phyloP scores from a whole-genome alignment of 2,888 invertebrate genomes.

The Camptogramma bilineatum region DNA sequence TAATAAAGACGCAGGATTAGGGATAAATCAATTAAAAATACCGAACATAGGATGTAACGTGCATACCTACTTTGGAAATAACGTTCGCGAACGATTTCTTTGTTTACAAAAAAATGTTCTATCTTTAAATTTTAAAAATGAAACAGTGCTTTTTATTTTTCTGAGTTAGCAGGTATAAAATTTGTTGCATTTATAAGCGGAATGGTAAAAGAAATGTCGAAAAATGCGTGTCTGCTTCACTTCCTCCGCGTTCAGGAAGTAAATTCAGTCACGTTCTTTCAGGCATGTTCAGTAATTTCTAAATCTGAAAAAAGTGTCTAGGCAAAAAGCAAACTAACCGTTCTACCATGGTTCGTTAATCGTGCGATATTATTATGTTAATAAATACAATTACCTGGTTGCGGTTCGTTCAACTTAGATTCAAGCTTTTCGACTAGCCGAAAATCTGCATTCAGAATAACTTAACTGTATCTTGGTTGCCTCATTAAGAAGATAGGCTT shows the following conservation, averaged over 20 bases:
- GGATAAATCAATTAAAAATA: conserved; percentile 1
- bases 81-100: no score
- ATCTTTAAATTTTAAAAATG: no score
- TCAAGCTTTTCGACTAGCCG: conserved; percentile 40
- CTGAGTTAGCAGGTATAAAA: no score
- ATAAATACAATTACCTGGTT: conserved; percentile 77
- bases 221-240: not conserved
- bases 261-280: conserved; percentile 35
- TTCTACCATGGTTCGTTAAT: conserved; percentile 70
- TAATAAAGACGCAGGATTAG: not conserved
- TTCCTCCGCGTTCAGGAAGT: conserved; percentile 36
- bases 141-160: no score
- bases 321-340: conserved; percentile 60
- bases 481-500: conserved; percentile 16
- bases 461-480: conserved; percentile 33
- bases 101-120: no score
- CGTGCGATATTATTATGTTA: conserved; percentile 76
- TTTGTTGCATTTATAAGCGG: no score
- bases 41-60: not conserved
- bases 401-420: conserved; percentile 68
- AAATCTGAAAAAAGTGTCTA: conserved; percentile 43
- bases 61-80: not conserved
- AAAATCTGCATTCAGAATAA: conserved; percentile 44
- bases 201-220: not conserved
- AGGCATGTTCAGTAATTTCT: conserved; percentile 41